Evolutionary conservation across 2,888 invertebrate genomes (phyloP).

Genomic region (Tenthredo distinguenda): DNA sequence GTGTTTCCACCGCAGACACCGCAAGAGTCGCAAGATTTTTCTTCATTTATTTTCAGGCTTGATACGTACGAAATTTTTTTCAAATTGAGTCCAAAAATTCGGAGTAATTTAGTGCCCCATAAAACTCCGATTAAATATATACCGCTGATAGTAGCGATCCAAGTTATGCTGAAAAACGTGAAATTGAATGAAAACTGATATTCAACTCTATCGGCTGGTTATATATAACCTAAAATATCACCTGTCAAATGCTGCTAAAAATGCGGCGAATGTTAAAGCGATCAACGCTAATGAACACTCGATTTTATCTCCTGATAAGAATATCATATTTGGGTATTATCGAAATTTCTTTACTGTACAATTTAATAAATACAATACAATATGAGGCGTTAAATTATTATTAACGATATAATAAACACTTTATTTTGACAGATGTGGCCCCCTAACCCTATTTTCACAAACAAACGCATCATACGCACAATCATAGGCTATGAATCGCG

Average conservation of each 20-base stretch:
- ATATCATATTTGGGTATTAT: slow-evolving; percentile 13
- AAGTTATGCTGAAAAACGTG: slow-evolving; percentile 64
- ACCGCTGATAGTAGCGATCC: slow-evolving; percentile 63
- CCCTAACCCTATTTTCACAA: background rate
- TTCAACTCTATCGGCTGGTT: background rate
- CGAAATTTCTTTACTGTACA: background rate
- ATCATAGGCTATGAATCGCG: background rate
- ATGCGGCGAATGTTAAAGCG: slow-evolving; percentile 38
- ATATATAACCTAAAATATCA: slow-evolving; percentile 26
- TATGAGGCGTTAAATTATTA: background rate
- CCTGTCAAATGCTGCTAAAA: slow-evolving; percentile 43
- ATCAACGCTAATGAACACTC: slow-evolving; percentile 44
- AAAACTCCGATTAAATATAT: slow-evolving; percentile 66
- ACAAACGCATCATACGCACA: background rate
- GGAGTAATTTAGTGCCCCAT: slow-evolving; percentile 67
- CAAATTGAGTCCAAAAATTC: slow-evolving; percentile 62
- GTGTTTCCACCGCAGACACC: slow-evolving; percentile 70
- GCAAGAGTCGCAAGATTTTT: slow-evolving; percentile 62
- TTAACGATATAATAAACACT: background rate
- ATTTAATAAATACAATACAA: background rate
- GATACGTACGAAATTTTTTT: slow-evolving; percentile 57
- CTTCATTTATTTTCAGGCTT: background rate
- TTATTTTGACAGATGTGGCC: background rate
- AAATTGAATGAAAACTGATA: background rate
- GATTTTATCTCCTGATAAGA: slow-evolving; percentile 39